phyloP scores from a whole-genome alignment of 1,140 invertebrate species.

The Acarapis woodi region DNA sequence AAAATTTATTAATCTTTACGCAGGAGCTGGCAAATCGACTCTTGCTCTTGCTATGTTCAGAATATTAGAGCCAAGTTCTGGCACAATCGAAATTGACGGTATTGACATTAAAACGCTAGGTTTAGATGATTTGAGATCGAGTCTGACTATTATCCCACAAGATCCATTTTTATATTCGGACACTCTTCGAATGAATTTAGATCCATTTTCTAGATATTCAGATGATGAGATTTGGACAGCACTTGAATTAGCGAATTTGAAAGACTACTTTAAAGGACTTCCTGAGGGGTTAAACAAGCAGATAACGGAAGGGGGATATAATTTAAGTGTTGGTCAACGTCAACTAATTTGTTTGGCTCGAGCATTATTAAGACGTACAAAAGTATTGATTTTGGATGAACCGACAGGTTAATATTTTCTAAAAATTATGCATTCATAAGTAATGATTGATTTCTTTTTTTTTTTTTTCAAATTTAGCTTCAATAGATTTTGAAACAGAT shows the following conservation, averaged over 20 bases:
- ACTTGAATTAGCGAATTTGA: slow-evolving; percentile 12
- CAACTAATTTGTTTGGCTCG: slow-evolving; percentile 27
- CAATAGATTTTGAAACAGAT: slow-evolving; percentile 19
- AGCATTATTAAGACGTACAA: slow-evolving; percentile 23
- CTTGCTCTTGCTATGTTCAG: slow-evolving; percentile 24
- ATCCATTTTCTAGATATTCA: slow-evolving; percentile 12
- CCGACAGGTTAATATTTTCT: slow-evolving; percentile 14
- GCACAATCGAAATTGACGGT: slow-evolving; percentile 66
- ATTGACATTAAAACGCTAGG: slow-evolving; percentile 56
- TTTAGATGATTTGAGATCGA: slow-evolving; percentile 51
- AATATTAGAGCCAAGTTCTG: slow-evolving; percentile 24
- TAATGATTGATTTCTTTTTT: neutral
- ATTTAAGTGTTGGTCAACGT: slow-evolving; percentile 17
- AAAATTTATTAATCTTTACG: slow-evolving; percentile 26
- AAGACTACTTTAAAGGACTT: slow-evolving; percentile 9
- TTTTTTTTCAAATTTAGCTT: neutral
- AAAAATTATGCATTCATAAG: neutral
- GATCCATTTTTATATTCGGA: slow-evolving; percentile 25
- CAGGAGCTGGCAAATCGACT: slow-evolving; percentile 26
- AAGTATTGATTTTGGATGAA: slow-evolving; percentile 21
- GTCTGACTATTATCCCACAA: slow-evolving; percentile 70
- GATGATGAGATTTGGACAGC: slow-evolving; percentile 13
- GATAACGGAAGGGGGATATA: slow-evolving; percentile 9
- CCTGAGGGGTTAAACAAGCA: slow-evolving; percentile 8
- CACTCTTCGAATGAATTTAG: slow-evolving; percentile 19